These are phyloP conservation scores for Bovichtus diacanthus DNA, from an alignment of 2,797 vertebrate species.

Conservation along the genomic window DNA sequence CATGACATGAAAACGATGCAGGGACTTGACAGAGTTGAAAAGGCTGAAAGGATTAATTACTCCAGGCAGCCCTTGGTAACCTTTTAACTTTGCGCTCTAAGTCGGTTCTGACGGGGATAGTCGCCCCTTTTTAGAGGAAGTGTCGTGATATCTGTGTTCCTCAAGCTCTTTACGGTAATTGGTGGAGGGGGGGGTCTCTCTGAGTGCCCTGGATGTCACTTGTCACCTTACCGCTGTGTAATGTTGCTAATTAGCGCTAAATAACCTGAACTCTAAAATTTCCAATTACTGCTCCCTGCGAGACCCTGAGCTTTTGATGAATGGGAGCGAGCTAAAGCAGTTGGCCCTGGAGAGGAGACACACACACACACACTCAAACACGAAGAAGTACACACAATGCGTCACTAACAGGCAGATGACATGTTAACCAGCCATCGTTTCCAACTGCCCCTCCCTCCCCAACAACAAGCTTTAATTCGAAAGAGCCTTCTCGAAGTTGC, in stretches of 20 bases:
- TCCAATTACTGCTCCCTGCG: slow-evolving; percentile 70
- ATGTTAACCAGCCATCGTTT: slow-evolving; percentile 24
- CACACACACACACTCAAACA: slow-evolving; percentile 7
- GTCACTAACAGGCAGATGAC: slow-evolving; percentile 20
- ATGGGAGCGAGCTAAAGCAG: slow-evolving; percentile 48
- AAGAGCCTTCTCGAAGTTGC: slow-evolving; percentile 18
- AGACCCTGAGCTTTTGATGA: slow-evolving; percentile 62
- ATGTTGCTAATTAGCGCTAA: slow-evolving; percentile 74
- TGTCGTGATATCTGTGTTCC: slow-evolving; percentile 44
- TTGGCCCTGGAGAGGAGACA: slow-evolving; percentile 34
- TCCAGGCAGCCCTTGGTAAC: slow-evolving; percentile 63
- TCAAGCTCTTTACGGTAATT: slow-evolving; percentile 36
- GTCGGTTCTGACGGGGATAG: slow-evolving; percentile 48
- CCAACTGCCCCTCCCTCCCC: too few relatives aligned
- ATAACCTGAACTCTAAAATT: slow-evolving; percentile 70
- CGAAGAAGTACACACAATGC: slow-evolving; percentile 5
- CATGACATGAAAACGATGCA: slow-evolving; percentile 44
- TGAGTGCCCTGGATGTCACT: slow-evolving; percentile 57
- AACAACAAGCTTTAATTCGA: slow-evolving; percentile 18
- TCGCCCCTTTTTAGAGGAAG: slow-evolving; percentile 41
- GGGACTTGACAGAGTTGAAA: slow-evolving; percentile 60
- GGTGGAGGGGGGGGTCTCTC: slow-evolving; percentile 37
- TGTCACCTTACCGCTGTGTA: slow-evolving; percentile 70
- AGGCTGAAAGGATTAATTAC: slow-evolving; percentile 76
- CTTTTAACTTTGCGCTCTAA: slow-evolving; percentile 71